Base-by-base conservation (phyloP, 2,888 invertebrate genomes). In the Hydrotaea cyrtoneurina region DNA sequence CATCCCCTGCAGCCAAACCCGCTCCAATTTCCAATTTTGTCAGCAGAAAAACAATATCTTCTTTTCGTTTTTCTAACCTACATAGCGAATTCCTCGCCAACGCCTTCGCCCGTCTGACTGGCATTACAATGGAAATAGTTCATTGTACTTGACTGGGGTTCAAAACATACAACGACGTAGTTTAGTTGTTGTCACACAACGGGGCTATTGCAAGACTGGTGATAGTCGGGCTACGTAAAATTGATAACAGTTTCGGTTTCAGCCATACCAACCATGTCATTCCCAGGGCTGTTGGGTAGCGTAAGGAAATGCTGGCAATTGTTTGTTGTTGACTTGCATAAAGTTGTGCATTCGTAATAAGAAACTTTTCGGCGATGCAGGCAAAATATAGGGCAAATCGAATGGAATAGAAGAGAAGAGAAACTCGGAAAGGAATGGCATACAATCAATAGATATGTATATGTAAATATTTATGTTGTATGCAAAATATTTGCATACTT, bases 71-170 rank as follows among this genome's bases (percentile, higher is more conserved):
- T 31, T 31, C 31, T 7, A 31, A 31, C 31, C 31, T 31, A 31
- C 31, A 31, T 31, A 31, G 31, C 2, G 7, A 31, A 31, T n/a
- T n/a, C n/a, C n/a, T n/a, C n/a, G 7, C 2, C 2, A 46, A 7
- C 46, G 46, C 11, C 11, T 0, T 31, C 31, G 3, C 31, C 31
- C 31, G 31, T 7, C 3, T 4, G 31, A 46, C 19, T 62, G 53
- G 76, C 23, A 53, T 53, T 39, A 15, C 31, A 31, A 31, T 31
- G 7, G 17, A 66, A 17, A 19, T 39, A 77, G 81, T 81, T 66
- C 81, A 73, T 36, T 81, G 81, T 77, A 73, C 81, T 81, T 81
- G 72, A 81, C 72, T 57, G 66, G 57, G 69, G 17, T 19, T 23
- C 4, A 0, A 43, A 57, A 71, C 19, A 46, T 10, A 43, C 53